Percentiles rank a stretch among this genome's conserved stretches.
phyloP scores from a whole-genome alignment of 2,888 invertebrate species.

The Lycocerus yunnanus region DNA sequence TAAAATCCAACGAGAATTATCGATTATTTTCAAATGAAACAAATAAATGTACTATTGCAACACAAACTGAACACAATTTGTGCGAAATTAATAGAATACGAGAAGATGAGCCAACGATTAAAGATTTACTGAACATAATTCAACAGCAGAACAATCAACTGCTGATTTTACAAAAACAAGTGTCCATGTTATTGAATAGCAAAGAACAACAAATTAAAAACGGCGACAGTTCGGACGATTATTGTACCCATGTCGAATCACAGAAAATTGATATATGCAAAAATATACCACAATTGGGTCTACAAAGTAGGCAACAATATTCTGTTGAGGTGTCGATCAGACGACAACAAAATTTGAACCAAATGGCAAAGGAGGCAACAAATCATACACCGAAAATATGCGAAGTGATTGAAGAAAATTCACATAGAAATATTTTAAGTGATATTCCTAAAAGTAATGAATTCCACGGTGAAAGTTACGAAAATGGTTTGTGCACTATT shows the following conservation, averaged over 20 bases:
- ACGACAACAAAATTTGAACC: slow-evolving; percentile 31
- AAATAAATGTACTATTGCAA: slow-evolving; percentile 52
- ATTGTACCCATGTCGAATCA: slow-evolving; percentile 18
- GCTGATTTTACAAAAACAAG: slow-evolving; percentile 66
- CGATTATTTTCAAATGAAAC: slow-evolving; percentile 7
- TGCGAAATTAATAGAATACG: slow-evolving; percentile 47
- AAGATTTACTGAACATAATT: slow-evolving; percentile 67
- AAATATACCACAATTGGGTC: slow-evolving; percentile 49
- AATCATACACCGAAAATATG: slow-evolving; percentile 43
- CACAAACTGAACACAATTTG: slow-evolving; percentile 53
- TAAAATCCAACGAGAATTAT: background rate
- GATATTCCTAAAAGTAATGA: slow-evolving; percentile 9
- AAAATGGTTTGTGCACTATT: slow-evolving; percentile 24
- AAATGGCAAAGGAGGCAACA: slow-evolving; percentile 23
- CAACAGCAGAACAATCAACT: slow-evolving; percentile 71
- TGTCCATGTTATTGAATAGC: slow-evolving; percentile 60
- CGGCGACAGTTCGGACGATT: slow-evolving; percentile 18
- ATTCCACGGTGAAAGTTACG: slow-evolving; percentile 24
- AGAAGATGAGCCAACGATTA: slow-evolving; percentile 61
- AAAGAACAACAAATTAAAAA: slow-evolving; percentile 41
- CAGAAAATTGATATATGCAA: slow-evolving; percentile 32
- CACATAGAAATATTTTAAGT: slow-evolving; percentile 9
- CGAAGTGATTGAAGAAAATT: slow-evolving; percentile 43
- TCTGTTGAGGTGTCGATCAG: slow-evolving; percentile 65
- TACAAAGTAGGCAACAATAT: slow-evolving; percentile 58